phyloP scores from a whole-genome alignment of 2,888 invertebrate genomes.

The Drosophila meridionalis region DNA sequence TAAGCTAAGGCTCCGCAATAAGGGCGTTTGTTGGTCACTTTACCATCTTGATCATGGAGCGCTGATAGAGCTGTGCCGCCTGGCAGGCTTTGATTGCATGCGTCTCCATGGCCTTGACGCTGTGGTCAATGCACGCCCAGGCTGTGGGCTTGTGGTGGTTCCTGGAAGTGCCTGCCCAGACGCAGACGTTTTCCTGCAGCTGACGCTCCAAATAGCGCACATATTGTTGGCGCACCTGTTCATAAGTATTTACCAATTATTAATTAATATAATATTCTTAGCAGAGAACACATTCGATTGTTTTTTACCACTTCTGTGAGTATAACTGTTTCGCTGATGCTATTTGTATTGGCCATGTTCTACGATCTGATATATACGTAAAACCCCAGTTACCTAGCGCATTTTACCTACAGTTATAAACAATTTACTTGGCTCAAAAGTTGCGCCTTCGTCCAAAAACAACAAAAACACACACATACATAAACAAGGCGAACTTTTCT shows the following conservation, averaged over 20 bases:
- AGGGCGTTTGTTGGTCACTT: no score
- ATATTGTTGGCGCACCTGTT: constrained; percentile 81
- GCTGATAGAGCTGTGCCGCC: constrained; percentile 79
- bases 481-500: constrained; percentile 5
- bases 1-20: not conserved
- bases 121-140: constrained; percentile 62
- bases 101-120: constrained; percentile 72
- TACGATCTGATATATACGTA: not conserved
- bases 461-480: constrained; percentile 28
- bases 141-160: constrained; percentile 71
- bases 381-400: not conserved
- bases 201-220: constrained; percentile 77
- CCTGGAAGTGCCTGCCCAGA: constrained; percentile 61
- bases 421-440: constrained; percentile 43
- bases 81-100: constrained; percentile 79
- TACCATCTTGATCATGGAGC: constrained; percentile 82
- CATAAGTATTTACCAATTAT: not conserved
- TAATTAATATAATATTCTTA: not conserved
- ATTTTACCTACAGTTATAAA: constrained; percentile 20
- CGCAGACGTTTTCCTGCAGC: constrained; percentile 71
- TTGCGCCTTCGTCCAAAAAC: constrained; percentile 42
- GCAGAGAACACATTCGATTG: not conserved
- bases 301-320: constrained; percentile 70
- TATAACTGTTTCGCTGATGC: constrained; percentile 48
- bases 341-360: constrained; percentile 44